Percentiles rank a stretch among this genome's conserved stretches.
Evolutionary conservation across 2,888 invertebrate species (phyloP).

Genomic region (Thereva unica): DNA sequence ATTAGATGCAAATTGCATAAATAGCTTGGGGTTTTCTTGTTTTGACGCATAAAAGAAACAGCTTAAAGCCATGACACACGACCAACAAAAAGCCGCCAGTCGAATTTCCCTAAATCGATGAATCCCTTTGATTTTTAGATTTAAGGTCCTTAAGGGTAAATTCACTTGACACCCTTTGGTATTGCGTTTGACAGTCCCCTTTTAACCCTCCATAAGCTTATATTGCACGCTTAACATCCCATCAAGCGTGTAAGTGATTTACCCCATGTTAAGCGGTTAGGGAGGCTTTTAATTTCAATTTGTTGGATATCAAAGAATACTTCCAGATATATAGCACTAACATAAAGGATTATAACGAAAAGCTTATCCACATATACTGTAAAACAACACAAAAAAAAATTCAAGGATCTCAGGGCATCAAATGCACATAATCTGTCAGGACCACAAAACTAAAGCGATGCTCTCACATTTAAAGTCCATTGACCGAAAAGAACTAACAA

Average conservation of each 20-base stretch:
- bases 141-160: conserved; percentile 37
- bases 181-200: conserved; percentile 30
- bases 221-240: conserved; percentile 17
- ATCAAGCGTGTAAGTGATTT: conserved; percentile 29
- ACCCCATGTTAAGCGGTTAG: not conserved
- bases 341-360: not conserved
- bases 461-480: not conserved
- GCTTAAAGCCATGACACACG: conserved; percentile 19
- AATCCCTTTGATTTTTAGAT: conserved; percentile 28
- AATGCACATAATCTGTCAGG: not conserved
- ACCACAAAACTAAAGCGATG: not conserved
- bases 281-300: not conserved
- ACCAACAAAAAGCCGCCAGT: conserved; percentile 10
- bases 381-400: too few species aligned
- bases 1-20: conserved; percentile 6
- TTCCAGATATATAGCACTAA: not conserved
- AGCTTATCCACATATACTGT: too few species aligned
- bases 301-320: not conserved
- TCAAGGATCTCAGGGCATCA: too few species aligned
- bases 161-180: conserved; percentile 41
- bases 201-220: conserved; percentile 21
- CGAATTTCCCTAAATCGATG: conserved; percentile 12
- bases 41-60: conserved; percentile 13
- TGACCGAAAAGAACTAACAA: not conserved
- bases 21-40: conserved; percentile 2